These are phyloP conservation scores for Lerista edwardsae DNA, from an alignment of 2,797 vertebrate species.

Conservation along the genomic window DNA sequence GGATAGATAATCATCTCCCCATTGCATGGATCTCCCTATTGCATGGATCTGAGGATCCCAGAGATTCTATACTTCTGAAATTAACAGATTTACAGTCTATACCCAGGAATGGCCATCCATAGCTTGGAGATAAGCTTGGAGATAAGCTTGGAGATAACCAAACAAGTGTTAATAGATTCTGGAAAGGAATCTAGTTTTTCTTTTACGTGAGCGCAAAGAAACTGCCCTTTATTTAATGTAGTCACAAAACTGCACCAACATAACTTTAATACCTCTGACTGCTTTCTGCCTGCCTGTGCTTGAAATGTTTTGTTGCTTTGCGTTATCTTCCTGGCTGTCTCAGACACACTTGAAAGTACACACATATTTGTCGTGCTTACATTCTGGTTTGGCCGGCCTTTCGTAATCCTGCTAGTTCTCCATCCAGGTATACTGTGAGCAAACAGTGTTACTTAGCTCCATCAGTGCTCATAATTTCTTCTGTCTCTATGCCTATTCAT, in stretches of 20 bases:
- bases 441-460: neutral
- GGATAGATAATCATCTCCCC: slow-evolving; percentile 9
- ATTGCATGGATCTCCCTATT: slow-evolving; percentile 1
- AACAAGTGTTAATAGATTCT: slow-evolving; percentile 1
- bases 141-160: neutral
- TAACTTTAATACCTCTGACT: slow-evolving; percentile 1
- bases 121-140: slow-evolving; percentile 29
- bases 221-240: neutral
- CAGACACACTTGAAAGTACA: slow-evolving; percentile 11
- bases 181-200: slow-evolving; percentile 34
- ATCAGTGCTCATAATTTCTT: slow-evolving; percentile 42
- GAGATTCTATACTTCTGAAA: slow-evolving; percentile 16
- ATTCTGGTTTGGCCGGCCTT: slow-evolving; percentile 40
- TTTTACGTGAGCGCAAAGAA: slow-evolving; percentile 30
- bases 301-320: slow-evolving; percentile 34
- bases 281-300: slow-evolving; percentile 9
- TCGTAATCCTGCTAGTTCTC: slow-evolving; percentile 34
- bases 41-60: neutral
- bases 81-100: neutral
- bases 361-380: slow-evolving; percentile 27
- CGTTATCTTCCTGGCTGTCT: neutral
- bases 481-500: slow-evolving; percentile 45
- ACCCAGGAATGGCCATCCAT: neutral
- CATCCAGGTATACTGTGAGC: neutral
- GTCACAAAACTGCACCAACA: neutral